phyloP scores from a whole-genome alignment of 2,888 invertebrate species.

The Quadriops clusia region DNA sequence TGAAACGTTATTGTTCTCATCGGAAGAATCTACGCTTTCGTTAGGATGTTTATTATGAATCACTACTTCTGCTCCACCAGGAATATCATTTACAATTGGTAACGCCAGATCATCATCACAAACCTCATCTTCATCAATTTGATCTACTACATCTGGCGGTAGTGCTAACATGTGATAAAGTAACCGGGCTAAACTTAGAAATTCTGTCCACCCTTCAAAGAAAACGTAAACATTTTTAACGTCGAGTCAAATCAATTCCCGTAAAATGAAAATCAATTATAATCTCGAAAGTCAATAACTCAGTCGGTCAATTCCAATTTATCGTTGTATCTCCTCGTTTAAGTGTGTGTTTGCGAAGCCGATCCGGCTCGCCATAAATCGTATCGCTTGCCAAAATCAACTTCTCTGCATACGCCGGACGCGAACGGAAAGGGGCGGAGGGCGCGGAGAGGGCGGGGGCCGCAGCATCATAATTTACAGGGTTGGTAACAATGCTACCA shows the following conservation, averaged over 20 bases:
- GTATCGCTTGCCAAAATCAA: slow-evolving; percentile 20
- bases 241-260: too few relatives aligned
- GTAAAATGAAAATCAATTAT: slow-evolving; percentile 14
- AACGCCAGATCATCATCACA: slow-evolving; percentile 14
- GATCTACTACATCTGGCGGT: slow-evolving; percentile 17
- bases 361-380: slow-evolving; percentile 17
- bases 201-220: too few relatives aligned
- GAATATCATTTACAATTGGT: slow-evolving; percentile 6
- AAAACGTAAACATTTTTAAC: too few relatives aligned
- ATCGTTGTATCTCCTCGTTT: too few relatives aligned
- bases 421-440: too few relatives aligned
- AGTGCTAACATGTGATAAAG: slow-evolving; percentile 16
- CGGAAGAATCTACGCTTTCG: too few relatives aligned
- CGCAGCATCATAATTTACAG: slow-evolving; percentile 18
- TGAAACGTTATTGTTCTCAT: too few relatives aligned
- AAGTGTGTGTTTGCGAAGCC: slow-evolving; percentile 14
- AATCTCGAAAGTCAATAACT: slow-evolving; percentile 9
- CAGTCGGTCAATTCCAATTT: slow-evolving; percentile 17
- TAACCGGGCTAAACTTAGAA: too few relatives aligned
- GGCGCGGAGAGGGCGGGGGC: too few relatives aligned
- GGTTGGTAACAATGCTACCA: slow-evolving; percentile 19
- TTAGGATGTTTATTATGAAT: too few relatives aligned
- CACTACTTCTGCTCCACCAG: background rate
- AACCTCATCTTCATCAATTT: slow-evolving; percentile 16
- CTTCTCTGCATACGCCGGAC: slow-evolving; percentile 15